Evolutionary conservation across 1,140 invertebrate genomes (phyloP), one percentile per base, ranked within the genome.

Genomic region (Mizuhopecten yessoensis): DNA sequence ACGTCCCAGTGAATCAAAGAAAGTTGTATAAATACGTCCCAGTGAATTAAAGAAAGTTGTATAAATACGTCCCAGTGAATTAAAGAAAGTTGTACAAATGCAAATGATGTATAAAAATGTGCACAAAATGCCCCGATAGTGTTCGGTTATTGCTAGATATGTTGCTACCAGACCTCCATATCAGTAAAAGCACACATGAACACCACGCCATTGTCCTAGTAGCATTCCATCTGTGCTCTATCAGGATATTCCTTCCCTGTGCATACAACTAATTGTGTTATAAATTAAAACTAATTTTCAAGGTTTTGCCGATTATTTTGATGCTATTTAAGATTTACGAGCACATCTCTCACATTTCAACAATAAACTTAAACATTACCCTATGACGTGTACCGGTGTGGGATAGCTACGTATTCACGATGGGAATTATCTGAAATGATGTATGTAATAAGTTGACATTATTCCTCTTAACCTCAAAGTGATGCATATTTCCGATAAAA

Each of bases 401-500:
- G 17, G 57, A 29, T 75, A 75, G n/a, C 23, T 7, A 29, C n/a
- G n/a, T 29, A 75, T 29, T 29, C 42, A 15, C 42, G 9, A 20
- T 1, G 0, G 42, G 9, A 1, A 20, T 17, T 45, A n/a, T 29
- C 57, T 75, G n/a, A n/a, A 0, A n/a, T 75, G 57, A 75, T 75
- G 29, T 75, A 75, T 75, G 57, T 29, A 29, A 29, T n/a, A 75
- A 75, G 7, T 5, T n/a, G 23, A 17, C n/a, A 29, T 75, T 75
- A 5, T 75, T n/a, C 57, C 1, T 45, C 57, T 75, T 29, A 29
- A 75, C 57, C 5, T 29, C 57, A 29, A 29, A 0, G 57, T 11
- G n/a, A 75, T 29, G 57, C n/a, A 75, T 75, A 75, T 29, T 75
- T 75, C 57, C 57, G 57, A 75, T 75, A 75, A 75, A 29, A 75